Base-by-base conservation (phyloP, 2,797 vertebrate species). In the Denticeps clupeoides region DNA sequence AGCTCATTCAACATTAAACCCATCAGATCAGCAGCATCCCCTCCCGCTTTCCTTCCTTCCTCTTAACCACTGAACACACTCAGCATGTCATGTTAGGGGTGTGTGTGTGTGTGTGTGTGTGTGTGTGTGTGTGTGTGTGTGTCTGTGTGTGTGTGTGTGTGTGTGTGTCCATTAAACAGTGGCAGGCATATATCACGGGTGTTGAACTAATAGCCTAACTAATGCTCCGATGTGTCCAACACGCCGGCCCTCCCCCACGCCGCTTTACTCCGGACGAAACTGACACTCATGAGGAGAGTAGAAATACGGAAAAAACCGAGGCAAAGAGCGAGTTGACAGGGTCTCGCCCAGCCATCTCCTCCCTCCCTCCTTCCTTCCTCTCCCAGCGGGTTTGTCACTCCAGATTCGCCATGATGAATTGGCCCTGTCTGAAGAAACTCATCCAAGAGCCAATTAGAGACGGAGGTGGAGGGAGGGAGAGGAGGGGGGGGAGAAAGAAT, bases 201-300 rank as follows among this genome's bases (percentile, higher is more conserved):
- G 89, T 91, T 90, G 89, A 90, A 89, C 88, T 94, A 91, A 94
- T 90, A 89, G 83, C 86, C 86, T 85, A 87, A 91, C 91, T 95
- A 93, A 94, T 92, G 87, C 79, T 81, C 82, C 82, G 82, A 82
- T 83, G 87, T 87, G 87, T 85, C 85, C 4, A 4, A 77, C 82
- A 83, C 82, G 81, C 80, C 73, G 25, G 26, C 27, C 9, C 25
- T 54, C 23, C 29, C 53, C 41, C 27, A 47, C 46, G 58, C 51
- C 15, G 25, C 22, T 32, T 7, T 15, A 22, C 48, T 23, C 31
- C 28, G 2, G 57, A 49, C 49, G 45, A 51, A 50, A 45, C 48
- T 54, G 53, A 53, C 47, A 53, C 48, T 59, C 59, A 59, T 15
- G 51, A 55, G 35, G 32, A 32, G 5, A 16, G 35, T 35, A 35